These are phyloP conservation scores for Agrilus biguttatus DNA, from an alignment of 2,888 invertebrate genomes.

Conservation along the genomic window DNA sequence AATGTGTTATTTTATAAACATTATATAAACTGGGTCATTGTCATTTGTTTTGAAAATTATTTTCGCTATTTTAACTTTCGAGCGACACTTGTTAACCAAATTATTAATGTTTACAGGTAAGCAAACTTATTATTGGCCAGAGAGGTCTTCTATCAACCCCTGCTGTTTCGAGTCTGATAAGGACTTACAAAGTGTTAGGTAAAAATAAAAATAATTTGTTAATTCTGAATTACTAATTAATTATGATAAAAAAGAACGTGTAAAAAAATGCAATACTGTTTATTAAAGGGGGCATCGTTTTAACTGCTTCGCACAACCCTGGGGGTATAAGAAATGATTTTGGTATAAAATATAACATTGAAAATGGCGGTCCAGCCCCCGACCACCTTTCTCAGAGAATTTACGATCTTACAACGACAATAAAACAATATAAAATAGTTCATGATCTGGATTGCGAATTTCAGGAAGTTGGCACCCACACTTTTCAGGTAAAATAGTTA, in stretches of 20 bases:
- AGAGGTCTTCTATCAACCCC: slow-evolving; percentile 95
- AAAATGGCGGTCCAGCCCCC: slow-evolving; percentile 96
- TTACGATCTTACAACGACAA: slow-evolving; percentile 61
- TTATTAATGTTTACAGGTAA: slow-evolving; percentile 41
- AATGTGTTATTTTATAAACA: no score
- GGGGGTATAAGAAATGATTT: slow-evolving; percentile 96
- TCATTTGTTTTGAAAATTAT: no score
- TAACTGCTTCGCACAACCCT: slow-evolving; percentile 98
- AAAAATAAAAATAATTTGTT: slow-evolving; percentile 10
- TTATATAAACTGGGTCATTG: no score
- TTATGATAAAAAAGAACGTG: no score
- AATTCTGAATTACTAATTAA: no score
- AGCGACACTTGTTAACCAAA: no score
- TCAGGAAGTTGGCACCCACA: slow-evolving; percentile 51
- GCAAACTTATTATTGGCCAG: slow-evolving; percentile 78
- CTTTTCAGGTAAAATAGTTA: slow-evolving; percentile 38
- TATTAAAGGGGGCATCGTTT: slow-evolving; percentile 74
- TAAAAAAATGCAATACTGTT: background rate
- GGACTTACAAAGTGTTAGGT: slow-evolving; percentile 70
- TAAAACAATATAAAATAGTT: slow-evolving; percentile 68
- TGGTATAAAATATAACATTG: slow-evolving; percentile 96
- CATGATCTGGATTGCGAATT: slow-evolving; percentile 66
- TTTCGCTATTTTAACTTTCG: no score
- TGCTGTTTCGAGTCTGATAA: slow-evolving; percentile 88
- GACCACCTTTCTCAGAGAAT: slow-evolving; percentile 81